Evolutionary conservation across 2,888 invertebrate species (phyloP).

Genomic region (Nebria brevicollis): DNA sequence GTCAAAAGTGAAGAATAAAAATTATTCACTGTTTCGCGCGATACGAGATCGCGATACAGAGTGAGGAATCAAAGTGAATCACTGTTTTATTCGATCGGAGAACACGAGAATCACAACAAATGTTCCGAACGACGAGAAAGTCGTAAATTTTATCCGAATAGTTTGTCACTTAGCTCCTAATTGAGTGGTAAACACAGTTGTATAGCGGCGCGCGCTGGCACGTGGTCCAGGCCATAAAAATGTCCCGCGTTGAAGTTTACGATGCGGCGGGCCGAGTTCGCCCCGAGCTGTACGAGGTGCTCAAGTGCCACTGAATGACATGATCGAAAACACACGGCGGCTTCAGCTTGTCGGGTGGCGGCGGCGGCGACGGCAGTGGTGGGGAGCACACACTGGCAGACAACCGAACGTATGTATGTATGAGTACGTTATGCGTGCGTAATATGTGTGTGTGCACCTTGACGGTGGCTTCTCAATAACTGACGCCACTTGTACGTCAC

Average conservation of each 20-base stretch:
- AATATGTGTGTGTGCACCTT: constrained; percentile 28
- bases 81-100: background rate
- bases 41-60: background rate
- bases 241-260: constrained; percentile 64
- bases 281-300: constrained; percentile 51
- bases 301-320: constrained; percentile 58
- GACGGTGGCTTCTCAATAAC: constrained; percentile 42
- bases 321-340: constrained; percentile 51
- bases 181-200: constrained; percentile 55
- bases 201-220: constrained; percentile 59
- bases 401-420: constrained; percentile 54
- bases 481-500: constrained; percentile 54
- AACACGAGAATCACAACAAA: background rate
- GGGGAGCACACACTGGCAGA: constrained; percentile 49
- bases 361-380: constrained; percentile 39
- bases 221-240: constrained; percentile 66
- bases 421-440: background rate
- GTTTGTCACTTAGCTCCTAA: constrained; percentile 53
- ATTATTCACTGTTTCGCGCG: background rate
- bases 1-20: background rate
- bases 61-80: background rate
- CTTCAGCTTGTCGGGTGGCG: background rate
- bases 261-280: constrained; percentile 51
- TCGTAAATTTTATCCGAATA: constrained; percentile 53
- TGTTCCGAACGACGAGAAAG: constrained; percentile 46